Base-by-base conservation (phyloP, 2,888 invertebrate genomes). In the Laspeyria flexula region DNA sequence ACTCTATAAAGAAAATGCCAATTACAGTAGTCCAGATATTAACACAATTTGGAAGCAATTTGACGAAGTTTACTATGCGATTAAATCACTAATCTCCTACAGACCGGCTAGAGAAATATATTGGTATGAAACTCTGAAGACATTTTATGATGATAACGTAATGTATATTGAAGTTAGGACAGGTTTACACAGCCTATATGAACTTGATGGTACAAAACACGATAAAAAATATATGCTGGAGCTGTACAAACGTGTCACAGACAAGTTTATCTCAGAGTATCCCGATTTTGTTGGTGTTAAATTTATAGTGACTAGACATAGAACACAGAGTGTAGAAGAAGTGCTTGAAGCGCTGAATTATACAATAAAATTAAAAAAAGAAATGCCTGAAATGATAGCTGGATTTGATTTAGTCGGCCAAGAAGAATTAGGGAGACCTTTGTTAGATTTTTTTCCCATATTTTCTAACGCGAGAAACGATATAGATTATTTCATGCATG, bases 361-460 rank as follows among this genome's bases (percentile, higher is more conserved):
- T 1, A 83, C 86, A 16, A 71, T 67, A 12, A 60, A 52, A 40
- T 51, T 94, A 0, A 92, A 94, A 75, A 73, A 66, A 0, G 79
- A 86, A 33, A 93, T 94, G 75, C 96, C 96, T 0, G 90, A 94
- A 12, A 94, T 95, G 63, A 88, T 96, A 34, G 95, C 94, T 3
- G 97, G 97, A 1, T 96, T 96, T 64, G 97, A 97, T 87, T 91
- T 97, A 45, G 96, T 97, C 0, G 96, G 96, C 0, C 96, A 96
- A 70, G 97, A 97, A 79, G 96, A 97, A 70, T 79, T 92, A 53
- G 96, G 96, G 0, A 85, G 89, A 15, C 94, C 96, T 0, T 81
- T 97, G 0, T 71, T 85, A 7, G 92, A 94, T 12, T 96, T 94
- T 58, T 79, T 94, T 0, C 90, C 95, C 0, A 79, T 93, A 43